Evolutionary conservation across 2,113 vertebrate genomes (phyloP).

Genomic region (Lepisosteus oculatus): DNA sequence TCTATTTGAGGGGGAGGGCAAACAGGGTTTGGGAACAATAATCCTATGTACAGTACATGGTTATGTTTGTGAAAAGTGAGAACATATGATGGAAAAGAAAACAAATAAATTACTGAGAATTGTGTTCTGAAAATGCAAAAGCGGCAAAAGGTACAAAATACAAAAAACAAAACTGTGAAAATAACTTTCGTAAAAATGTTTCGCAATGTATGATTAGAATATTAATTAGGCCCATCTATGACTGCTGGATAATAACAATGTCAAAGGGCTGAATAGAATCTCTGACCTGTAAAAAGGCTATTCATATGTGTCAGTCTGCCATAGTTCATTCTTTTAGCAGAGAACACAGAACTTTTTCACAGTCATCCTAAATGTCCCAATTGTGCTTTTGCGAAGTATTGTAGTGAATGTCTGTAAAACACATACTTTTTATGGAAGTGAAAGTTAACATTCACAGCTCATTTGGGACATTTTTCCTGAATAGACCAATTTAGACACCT

Average conservation of each 20-base stretch:
- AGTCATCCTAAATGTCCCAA: slow-evolving; percentile 82
- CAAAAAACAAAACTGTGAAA: slow-evolving; percentile 45
- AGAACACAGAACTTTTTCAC: slow-evolving; percentile 88
- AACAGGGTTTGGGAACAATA: no score
- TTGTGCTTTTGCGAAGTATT: slow-evolving; percentile 75
- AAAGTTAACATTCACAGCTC: slow-evolving; percentile 49
- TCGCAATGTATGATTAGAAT: slow-evolving; percentile 91
- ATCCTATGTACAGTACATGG: no score
- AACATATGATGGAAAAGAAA: no score
- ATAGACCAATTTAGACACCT: slow-evolving; percentile 35
- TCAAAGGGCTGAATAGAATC: slow-evolving; percentile 85
- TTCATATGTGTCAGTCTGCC: slow-evolving; percentile 88
- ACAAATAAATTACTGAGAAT: no score
- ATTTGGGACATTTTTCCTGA: slow-evolving; percentile 42
- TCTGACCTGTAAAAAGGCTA: slow-evolving; percentile 96
- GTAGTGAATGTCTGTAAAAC: slow-evolving; percentile 68
- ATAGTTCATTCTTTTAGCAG: slow-evolving; percentile 82
- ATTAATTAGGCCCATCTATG: slow-evolving; percentile 97
- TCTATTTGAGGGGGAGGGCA: no score
- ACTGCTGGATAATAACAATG: slow-evolving; percentile 91
- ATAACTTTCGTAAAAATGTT: slow-evolving; percentile 87
- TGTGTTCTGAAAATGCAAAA: no score
- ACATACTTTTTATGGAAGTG: slow-evolving; percentile 49
- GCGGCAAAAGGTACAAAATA: no score
- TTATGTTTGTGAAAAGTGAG: no score